phyloP scores from a whole-genome alignment of 2,113 vertebrate species.

The Pavo muticus region DNA sequence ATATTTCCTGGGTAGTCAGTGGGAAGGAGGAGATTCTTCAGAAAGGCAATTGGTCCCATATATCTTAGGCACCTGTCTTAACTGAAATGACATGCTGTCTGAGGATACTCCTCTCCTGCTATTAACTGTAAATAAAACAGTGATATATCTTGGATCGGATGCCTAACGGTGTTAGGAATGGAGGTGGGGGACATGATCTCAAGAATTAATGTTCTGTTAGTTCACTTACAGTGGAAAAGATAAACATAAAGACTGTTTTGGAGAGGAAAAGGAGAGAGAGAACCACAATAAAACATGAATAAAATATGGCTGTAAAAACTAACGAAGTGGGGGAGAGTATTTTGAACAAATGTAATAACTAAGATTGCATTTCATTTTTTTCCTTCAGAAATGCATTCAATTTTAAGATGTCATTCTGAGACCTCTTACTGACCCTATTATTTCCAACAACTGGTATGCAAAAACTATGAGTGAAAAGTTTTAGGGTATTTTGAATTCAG shows the following conservation, averaged over 20 bases:
- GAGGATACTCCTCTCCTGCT: neutral
- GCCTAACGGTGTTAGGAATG: neutral
- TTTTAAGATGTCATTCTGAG: neutral
- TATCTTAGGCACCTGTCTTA: neutral
- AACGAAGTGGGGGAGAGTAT: neutral
- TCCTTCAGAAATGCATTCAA: neutral
- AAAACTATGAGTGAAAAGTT: neutral
- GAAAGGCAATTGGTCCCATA: neutral
- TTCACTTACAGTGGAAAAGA: neutral
- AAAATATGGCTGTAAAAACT: conserved; percentile 12
- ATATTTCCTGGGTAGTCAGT: neutral
- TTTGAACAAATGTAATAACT: neutral
- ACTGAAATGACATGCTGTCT: neutral
- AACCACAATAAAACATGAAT: neutral
- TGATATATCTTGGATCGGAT: neutral
- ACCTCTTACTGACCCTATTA: neutral
- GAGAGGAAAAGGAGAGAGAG: neutral
- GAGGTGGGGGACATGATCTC: neutral
- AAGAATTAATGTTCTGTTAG: conserved; percentile 2
- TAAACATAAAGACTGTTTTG: neutral
- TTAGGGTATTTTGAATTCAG: neutral
- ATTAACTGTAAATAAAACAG: neutral
- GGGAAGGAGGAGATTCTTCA: neutral
- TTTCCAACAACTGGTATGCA: neutral
- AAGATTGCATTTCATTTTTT: neutral